Evolutionary conservation across 2,888 invertebrate genomes (phyloP).

Genomic region (Drosophila melanosoma): DNA sequence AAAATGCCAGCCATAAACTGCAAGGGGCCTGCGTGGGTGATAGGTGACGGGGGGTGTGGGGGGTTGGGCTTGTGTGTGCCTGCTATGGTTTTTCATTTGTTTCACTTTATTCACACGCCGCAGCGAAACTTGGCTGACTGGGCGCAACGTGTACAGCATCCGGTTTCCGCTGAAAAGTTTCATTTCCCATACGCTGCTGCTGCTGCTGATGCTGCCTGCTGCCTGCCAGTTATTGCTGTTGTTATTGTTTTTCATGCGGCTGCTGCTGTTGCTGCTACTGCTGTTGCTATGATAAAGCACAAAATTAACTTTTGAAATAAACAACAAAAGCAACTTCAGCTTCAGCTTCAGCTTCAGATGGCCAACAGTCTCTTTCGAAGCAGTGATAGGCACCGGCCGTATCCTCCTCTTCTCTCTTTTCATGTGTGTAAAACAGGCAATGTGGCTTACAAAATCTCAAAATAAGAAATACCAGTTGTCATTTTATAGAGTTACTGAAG

Average conservation of each 20-base stretch:
- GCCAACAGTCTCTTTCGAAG: slow-evolving; percentile 35
- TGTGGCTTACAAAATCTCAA: slow-evolving; percentile 42
- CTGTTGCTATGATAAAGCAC: slow-evolving; percentile 68
- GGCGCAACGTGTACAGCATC: slow-evolving; percentile 71
- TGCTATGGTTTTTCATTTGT: slow-evolving; percentile 67
- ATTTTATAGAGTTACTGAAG: neutral
- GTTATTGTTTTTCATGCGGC: slow-evolving; percentile 14
- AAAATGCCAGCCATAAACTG: slow-evolving; percentile 32
- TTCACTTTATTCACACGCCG: slow-evolving; percentile 77
- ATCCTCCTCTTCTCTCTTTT: neutral
- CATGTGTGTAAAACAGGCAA: slow-evolving; percentile 53
- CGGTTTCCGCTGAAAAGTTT: slow-evolving; percentile 76
- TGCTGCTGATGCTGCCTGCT: neutral
- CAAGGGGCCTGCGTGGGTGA: neutral
- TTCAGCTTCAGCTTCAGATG: slow-evolving; percentile 33
- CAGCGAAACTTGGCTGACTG: slow-evolving; percentile 46
- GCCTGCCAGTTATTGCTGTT: slow-evolving; percentile 29
- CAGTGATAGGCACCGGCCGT: slow-evolving; percentile 54
- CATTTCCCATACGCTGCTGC: slow-evolving; percentile 63
- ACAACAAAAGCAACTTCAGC: slow-evolving; percentile 64
- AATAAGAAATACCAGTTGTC: neutral
- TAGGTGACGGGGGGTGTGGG: neutral
- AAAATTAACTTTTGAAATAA: slow-evolving; percentile 78
- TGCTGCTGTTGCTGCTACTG: slow-evolving; percentile 17
- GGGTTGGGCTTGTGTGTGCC: neutral